Evolutionary conservation across 2,797 vertebrate species (phyloP).

Genomic region (Aeoliscus strigatus): DNA sequence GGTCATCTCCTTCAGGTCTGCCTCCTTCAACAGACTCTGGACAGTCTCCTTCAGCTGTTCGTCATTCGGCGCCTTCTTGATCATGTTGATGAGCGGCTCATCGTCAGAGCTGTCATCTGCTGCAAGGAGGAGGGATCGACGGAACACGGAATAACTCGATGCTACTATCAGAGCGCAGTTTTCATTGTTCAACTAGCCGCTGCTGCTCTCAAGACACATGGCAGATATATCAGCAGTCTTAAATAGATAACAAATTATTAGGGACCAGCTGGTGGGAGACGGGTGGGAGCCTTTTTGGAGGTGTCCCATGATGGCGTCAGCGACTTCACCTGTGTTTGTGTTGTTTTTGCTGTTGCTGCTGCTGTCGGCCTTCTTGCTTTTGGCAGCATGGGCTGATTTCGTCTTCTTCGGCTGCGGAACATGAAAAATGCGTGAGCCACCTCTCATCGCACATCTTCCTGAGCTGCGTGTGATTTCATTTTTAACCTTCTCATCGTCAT

Average conservation of each 20-base stretch:
- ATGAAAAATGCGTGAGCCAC: no score
- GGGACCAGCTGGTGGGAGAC: no score
- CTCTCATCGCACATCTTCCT: no score
- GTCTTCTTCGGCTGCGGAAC: constrained; percentile 83
- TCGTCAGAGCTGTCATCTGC: constrained; percentile 89
- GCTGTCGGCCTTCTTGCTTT: constrained; percentile 94
- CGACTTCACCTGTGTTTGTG: constrained; percentile 75
- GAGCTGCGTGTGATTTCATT: no score
- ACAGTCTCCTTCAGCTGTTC: constrained; percentile 87
- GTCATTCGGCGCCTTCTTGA: constrained; percentile 85
- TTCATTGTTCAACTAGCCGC: no score
- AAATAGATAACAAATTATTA: no score
- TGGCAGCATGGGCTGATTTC: constrained; percentile 65
- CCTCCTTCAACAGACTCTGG: constrained; percentile 82
- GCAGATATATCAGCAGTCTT: no score
- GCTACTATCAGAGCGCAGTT: no score
- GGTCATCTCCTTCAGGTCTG: constrained; percentile 91
- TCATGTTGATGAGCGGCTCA: constrained; percentile 89
- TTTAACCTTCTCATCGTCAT: constrained; percentile 38
- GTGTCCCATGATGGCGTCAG: not conserved
- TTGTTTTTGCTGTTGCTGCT: constrained; percentile 84
- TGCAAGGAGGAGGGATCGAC: not conserved
- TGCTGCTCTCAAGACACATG: no score
- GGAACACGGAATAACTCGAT: no score
- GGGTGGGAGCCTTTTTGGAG: not conserved